These are phyloP conservation scores for Tenthredo distinguenda DNA, from an alignment of 2,888 invertebrate species.

Conservation along the genomic window DNA sequence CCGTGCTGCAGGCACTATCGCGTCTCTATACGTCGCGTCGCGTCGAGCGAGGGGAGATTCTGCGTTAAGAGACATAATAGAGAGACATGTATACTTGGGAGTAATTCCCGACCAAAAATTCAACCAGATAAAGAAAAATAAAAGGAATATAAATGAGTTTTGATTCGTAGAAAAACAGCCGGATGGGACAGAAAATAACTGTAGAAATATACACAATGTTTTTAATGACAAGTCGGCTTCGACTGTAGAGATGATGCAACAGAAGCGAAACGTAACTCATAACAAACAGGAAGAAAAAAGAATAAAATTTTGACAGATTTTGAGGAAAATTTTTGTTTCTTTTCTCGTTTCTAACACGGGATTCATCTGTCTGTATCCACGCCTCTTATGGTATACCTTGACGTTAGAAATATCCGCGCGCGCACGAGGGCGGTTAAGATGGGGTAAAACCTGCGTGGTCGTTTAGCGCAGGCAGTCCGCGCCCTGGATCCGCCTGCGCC, in stretches of 20 bases:
- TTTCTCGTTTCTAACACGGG: neutral
- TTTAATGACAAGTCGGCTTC: no score
- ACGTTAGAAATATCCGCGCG: neutral
- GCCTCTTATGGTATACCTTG: no score
- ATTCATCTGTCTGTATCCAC: no score
- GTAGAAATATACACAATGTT: no score
- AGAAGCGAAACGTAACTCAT: neutral
- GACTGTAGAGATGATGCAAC: neutral
- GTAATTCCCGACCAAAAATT: no score
- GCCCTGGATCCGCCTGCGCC: neutral
- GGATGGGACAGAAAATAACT: no score
- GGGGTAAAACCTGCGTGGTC: slow-evolving; percentile 27
- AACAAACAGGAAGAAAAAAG: neutral
- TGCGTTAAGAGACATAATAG: neutral
- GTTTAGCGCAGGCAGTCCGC: slow-evolving; percentile 40
- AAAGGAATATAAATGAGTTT: no score
- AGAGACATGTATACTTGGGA: no score
- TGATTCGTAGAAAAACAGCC: no score
- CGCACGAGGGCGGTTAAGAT: slow-evolving; percentile 35
- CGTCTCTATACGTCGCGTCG: neutral
- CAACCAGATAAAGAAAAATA: no score
- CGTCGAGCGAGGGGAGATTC: neutral
- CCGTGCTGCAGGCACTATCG: neutral
- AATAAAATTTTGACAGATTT: neutral
- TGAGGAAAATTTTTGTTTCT: neutral